Evolutionary conservation across 2,113 vertebrate genomes (phyloP), one percentile per base, ranked within the genome.

Genomic region (Atherinomorus stipes): DNA sequence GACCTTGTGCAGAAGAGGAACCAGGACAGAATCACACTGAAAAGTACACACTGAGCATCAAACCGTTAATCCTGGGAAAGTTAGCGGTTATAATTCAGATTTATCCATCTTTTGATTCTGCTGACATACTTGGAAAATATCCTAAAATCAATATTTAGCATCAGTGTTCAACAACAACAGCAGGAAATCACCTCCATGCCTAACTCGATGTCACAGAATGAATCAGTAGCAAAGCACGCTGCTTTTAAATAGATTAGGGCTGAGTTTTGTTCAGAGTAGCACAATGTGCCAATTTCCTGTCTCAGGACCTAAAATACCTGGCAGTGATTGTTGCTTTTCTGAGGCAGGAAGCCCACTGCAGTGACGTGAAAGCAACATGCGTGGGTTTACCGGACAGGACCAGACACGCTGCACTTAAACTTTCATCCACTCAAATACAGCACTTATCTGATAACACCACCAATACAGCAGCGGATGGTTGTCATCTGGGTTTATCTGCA

Each of bases 1-100:
- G 78, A 84, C 69, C 75, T 66, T 75, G 77, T 22, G 18, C 0
- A 16, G 31, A 70, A 78, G 72, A 85, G 42, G n/a, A 63, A 61
- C 1, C 15, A 68, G 74, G 72, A 71, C 75, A 22, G 21, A 15
- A 40, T n/a, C 22, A 31, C 0, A 7, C 23, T 18, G 8, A 9
- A 7, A 45, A 28, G 49, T 51, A 23, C 8, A 25, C 51, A 44
- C 25, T 19, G n/a, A 62, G 47, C 23, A 52, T 40, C 26, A 45
- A 26, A 26, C 59, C 2, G 38, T 3, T 3, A 13, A 42, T 42
- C 38, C 38, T 13, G 7, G 34, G 25, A n/a, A 61, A 50, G 12
- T 31, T 15, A 11, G 25, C 13, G 0, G 59, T 18, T 1, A 6
- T 26, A 31, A 11, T 50, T 64, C 62, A 51, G 28, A 31, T 34